phyloP scores from a whole-genome alignment of 2,113 vertebrate species.

The Erythrolamprus reginae region DNA sequence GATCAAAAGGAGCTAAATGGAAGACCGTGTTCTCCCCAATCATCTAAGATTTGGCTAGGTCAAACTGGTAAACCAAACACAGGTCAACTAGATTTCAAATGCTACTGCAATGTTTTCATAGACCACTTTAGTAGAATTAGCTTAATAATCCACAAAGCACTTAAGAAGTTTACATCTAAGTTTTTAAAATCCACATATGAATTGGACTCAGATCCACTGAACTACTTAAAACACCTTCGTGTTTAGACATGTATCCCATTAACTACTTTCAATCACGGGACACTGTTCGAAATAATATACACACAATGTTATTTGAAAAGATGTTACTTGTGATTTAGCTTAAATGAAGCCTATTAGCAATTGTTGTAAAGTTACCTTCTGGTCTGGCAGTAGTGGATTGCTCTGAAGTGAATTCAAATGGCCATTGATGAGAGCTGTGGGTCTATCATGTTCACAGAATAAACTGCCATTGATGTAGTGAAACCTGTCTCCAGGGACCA shows the following conservation, averaged over 20 bases:
- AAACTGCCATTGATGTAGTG: constrained; percentile 99
- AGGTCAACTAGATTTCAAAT: constrained; percentile 36
- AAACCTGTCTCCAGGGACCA: constrained; percentile 97
- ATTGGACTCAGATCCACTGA: constrained; percentile 6
- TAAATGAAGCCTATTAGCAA: constrained; percentile 72
- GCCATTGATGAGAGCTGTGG: constrained; percentile 98
- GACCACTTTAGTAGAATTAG: not conserved
- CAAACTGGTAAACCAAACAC: constrained; percentile 29
- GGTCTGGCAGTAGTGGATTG: constrained; percentile 97
- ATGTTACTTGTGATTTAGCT: constrained; percentile 57
- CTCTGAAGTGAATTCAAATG: constrained; percentile 99
- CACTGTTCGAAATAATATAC: constrained; percentile 14
- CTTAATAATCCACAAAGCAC: not conserved
- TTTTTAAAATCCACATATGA: constrained; percentile 6
- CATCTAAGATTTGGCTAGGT: constrained; percentile 38
- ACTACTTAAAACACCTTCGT: constrained; percentile 14
- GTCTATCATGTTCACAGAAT: constrained; percentile 99
- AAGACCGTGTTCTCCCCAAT: constrained; percentile 21
- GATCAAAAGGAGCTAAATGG: constrained; percentile 30
- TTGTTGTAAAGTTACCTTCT: constrained; percentile 87
- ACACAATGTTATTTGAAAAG: constrained; percentile 35
- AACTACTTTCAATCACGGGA: constrained; percentile 42
- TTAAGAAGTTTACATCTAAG: constrained; percentile 37
- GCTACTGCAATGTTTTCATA: constrained; percentile 10
- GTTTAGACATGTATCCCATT: constrained; percentile 18